These are phyloP conservation scores for Entosphenus tridentatus DNA, from an alignment of 2,113 vertebrate genomes.

Conservation along the genomic window DNA sequence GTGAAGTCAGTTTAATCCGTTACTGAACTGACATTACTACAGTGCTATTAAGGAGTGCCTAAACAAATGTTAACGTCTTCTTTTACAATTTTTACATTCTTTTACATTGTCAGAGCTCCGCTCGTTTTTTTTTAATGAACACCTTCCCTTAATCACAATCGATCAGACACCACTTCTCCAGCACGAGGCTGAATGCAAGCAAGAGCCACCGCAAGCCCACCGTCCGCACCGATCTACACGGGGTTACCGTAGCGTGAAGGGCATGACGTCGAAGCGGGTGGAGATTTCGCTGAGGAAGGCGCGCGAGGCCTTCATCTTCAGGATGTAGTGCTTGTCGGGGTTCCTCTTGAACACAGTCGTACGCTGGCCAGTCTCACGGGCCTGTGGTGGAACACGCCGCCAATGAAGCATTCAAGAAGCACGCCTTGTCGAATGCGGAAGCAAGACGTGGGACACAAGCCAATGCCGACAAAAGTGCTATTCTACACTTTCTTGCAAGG, in stretches of 20 bases:
- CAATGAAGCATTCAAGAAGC: neutral
- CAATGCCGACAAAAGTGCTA: neutral
- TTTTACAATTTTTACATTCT: no score
- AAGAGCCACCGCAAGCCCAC: no score
- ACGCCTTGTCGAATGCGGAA: neutral
- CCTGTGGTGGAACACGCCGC: conserved; percentile 21
- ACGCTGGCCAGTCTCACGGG: conserved; percentile 72
- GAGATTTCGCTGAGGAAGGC: conserved; percentile 92
- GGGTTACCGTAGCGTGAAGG: conserved; percentile 50
- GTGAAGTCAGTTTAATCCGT: no score
- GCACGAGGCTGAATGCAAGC: no score
- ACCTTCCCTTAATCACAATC: no score
- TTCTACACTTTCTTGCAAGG: no score
- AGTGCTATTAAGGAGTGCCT: no score
- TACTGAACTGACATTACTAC: no score
- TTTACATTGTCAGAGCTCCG: no score
- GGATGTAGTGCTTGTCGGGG: conserved; percentile 75
- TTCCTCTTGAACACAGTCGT: conserved; percentile 94
- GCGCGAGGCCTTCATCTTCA: conserved; percentile 97
- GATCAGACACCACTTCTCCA: no score
- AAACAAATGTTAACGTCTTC: no score
- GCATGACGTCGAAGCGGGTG: conserved; percentile 79
- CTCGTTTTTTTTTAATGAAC: no score
- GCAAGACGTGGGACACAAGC: neutral
- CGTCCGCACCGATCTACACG: neutral